Percentiles rank a stretch among this genome's conserved stretches.
These are phyloP conservation scores for Harmothoe impar DNA, from an alignment of 2,888 invertebrate genomes.

Conservation along the genomic window DNA sequence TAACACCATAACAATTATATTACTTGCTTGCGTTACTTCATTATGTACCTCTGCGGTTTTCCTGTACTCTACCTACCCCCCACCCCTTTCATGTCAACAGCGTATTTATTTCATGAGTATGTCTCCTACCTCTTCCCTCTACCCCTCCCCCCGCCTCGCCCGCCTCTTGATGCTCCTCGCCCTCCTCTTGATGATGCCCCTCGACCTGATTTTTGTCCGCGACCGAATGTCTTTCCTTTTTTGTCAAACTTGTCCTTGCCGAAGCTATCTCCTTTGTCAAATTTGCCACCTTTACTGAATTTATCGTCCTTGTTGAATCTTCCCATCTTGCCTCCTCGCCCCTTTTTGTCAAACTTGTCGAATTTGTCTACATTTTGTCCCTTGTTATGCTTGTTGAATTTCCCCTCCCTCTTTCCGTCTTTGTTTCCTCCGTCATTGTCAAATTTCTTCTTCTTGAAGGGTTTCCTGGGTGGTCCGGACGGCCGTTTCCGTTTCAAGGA, in stretches of 20 bases:
- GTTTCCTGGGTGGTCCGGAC: background rate
- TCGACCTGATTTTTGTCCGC: background rate
- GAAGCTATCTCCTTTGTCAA: background rate
- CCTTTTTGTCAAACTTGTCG: conserved; percentile 14
- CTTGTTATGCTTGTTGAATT: conserved; percentile 3
- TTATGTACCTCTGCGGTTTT: too few species aligned
- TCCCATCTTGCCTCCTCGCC: conserved; percentile 36
- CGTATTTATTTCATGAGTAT: background rate
- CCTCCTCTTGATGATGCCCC: background rate
- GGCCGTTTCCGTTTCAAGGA: conserved; percentile 17
- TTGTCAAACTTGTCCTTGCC: conserved; percentile 24
- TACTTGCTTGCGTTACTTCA: too few species aligned
- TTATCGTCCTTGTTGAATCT: conserved; percentile 7
- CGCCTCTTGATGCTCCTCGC: background rate
- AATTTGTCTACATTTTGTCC: background rate
- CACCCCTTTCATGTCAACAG: too few species aligned
- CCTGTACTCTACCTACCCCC: too few species aligned
- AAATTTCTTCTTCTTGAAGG: conserved; percentile 25
- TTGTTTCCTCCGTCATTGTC: background rate
- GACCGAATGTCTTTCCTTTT: background rate
- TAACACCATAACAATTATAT: too few species aligned
- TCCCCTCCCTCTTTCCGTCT: background rate
- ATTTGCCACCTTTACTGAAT: background rate
- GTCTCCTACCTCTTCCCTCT: conserved; percentile 14
- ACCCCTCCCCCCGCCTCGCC: background rate